A percentile compares a stretch with the other conserved stretches of the same genome.
These are phyloP conservation scores for Griposia aprilina DNA, from an alignment of 2,888 invertebrate genomes.

Conservation along the genomic window DNA sequence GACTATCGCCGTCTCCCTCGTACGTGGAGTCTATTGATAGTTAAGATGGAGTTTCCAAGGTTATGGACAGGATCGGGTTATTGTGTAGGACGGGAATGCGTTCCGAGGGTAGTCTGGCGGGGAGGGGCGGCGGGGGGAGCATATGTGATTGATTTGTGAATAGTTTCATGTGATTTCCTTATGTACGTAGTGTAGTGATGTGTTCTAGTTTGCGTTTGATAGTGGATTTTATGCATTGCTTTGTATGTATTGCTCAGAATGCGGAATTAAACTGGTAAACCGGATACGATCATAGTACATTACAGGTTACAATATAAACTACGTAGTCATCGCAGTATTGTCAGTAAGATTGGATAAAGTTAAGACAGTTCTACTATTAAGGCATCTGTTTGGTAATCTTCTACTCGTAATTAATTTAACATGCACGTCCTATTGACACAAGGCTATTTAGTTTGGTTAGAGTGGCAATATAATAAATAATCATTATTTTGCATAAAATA, in stretches of 20 bases:
- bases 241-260: neutral
- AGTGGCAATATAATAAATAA: neutral
- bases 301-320: neutral
- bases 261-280: neutral
- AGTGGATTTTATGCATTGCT: neutral
- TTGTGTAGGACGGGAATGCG: conserved; percentile 58
- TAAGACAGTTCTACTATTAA: neutral
- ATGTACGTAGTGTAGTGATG: neutral
- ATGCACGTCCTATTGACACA: neutral
- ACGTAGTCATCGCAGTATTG: neutral
- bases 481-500: neutral
- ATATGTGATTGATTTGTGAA: conserved; percentile 49
- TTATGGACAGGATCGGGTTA: conserved; percentile 65
- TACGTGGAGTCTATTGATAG: conserved; percentile 84
- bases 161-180: conserved; percentile 39
- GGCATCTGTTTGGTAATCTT: neutral
- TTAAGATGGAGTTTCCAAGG: conserved; percentile 77
- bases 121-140: conserved; percentile 2
- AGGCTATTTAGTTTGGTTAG: neutral
- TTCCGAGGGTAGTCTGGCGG: conserved; percentile 40
- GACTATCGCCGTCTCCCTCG: conserved; percentile 73
- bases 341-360: neutral
- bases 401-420: neutral
- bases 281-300: neutral
- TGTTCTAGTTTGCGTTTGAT: conserved; percentile 6